These are phyloP conservation scores for Hydropotes inermis DNA, from an alignment of 2,113 vertebrate species.

Conservation along the genomic window DNA sequence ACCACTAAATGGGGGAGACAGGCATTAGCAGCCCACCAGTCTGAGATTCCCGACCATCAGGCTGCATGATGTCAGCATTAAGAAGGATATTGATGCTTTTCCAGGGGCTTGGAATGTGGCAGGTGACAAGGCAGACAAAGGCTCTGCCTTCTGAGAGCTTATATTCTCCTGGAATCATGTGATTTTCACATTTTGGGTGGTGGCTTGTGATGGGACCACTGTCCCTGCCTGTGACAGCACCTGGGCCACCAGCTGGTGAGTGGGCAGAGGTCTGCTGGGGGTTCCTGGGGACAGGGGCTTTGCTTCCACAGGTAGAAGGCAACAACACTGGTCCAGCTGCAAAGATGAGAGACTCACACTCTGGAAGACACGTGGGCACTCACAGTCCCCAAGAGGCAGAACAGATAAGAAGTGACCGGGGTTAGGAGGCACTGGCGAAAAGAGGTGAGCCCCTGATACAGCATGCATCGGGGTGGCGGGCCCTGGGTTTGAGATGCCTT, in stretches of 20 bases:
- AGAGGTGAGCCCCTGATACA: neutral
- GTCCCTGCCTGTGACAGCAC: neutral
- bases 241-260: fast-evolving
- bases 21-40: fast-evolving
- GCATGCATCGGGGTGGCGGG: fast-evolving
- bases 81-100: neutral
- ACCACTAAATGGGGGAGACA: neutral
- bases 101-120: neutral
- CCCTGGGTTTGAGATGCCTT: neutral
- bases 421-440: fast-evolving
- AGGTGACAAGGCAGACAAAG: neutral
- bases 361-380: neutral
- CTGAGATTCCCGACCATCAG: neutral
- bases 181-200: neutral
- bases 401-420: neutral
- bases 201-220: neutral
- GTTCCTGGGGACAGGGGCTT: neutral
- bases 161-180: neutral
- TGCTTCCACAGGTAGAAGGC: neutral
- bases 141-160: neutral
- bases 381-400: neutral
- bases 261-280: neutral
- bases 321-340: no score
- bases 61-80: neutral
- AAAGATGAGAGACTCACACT: neutral